Base-by-base conservation (phyloP, 1,140 invertebrate genomes). In the Phortica variegata region DNA sequence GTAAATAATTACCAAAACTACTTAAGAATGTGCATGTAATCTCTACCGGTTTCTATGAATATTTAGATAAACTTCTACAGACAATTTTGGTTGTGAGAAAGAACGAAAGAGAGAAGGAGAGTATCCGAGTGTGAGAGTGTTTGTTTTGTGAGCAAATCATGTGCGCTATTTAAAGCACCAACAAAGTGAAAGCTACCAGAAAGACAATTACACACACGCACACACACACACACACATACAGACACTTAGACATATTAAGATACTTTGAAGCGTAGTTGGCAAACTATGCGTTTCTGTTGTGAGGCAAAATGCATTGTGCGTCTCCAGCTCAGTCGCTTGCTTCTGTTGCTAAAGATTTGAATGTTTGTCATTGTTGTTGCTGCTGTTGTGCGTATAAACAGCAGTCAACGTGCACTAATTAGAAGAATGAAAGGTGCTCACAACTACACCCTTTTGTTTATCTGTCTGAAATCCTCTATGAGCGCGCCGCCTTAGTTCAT, bases 1-100 rank as follows among this genome's bases (percentile, higher is more conserved):
- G 63, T 68, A 68, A 68, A 68, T 68, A 68, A 68, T 68, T 68
- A 63, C 63, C 63, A 63, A 68, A 68, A 68, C 63, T 68, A 68
- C 63, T 68, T 68, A 68, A 68, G 63, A 68, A 68, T 68, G 60
- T 52, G 55, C 57, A 60, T 60, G 48, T 54, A 62, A 62, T 52
- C 54, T 56, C 60, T 66, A 63, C 60, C 63, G 52, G 54, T 53
- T 52, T 29, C 12, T 29, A 12, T n/a, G n/a, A n/a, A n/a, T n/a
- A n/a, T n/a, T n/a, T n/a, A n/a, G n/a, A n/a, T n/a, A n/a, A n/a
- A n/a, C n/a, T n/a, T n/a, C n/a, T 29, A 12, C 6, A 29, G 56
- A 45, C 52, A 48, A 41, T 50, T 57, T 36, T 31, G 20, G 26
- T 12, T 42, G 38, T n/a, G 43, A 3, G 3, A 29, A 15, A 10